These are phyloP conservation scores for Spicauda simplicius DNA, from an alignment of 2,888 invertebrate species.

Conservation along the genomic window DNA sequence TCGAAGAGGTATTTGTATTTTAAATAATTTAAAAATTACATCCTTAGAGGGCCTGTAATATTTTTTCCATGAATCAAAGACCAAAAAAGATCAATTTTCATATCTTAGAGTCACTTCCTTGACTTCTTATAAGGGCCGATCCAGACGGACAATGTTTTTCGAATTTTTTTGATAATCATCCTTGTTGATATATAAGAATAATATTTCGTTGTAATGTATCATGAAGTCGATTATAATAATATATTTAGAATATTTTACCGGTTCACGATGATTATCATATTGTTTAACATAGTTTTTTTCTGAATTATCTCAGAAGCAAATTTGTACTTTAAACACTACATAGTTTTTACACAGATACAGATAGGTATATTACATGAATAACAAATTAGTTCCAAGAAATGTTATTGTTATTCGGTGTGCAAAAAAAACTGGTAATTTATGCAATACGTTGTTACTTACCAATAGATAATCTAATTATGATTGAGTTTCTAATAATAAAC, in stretches of 20 bases:
- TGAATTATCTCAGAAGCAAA: background rate
- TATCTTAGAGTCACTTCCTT: too few species aligned
- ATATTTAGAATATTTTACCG: background rate
- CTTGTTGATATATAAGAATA: too few species aligned
- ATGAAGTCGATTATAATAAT: background rate
- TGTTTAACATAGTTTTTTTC: background rate
- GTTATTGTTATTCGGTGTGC: background rate
- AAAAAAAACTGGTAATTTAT: background rate
- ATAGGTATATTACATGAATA: background rate
- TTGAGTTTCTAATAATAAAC: background rate
- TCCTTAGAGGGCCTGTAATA: too few species aligned
- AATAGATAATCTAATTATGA: background rate
- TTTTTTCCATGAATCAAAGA: too few species aligned
- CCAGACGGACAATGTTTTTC: too few species aligned
- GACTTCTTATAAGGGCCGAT: too few species aligned
- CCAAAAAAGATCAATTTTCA: too few species aligned
- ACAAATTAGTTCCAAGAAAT: slow-evolving; percentile 8
- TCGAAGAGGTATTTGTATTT: too few species aligned
- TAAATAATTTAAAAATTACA: too few species aligned
- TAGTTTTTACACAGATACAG: slow-evolving; percentile 6
- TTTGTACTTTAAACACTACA: background rate
- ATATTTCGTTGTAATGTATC: too few species aligned
- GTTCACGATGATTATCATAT: background rate
- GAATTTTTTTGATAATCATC: too few species aligned
- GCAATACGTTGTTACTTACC: background rate